Base-by-base conservation (phyloP, 2,113 vertebrate genomes). In the Pseudopipra pipra region DNA sequence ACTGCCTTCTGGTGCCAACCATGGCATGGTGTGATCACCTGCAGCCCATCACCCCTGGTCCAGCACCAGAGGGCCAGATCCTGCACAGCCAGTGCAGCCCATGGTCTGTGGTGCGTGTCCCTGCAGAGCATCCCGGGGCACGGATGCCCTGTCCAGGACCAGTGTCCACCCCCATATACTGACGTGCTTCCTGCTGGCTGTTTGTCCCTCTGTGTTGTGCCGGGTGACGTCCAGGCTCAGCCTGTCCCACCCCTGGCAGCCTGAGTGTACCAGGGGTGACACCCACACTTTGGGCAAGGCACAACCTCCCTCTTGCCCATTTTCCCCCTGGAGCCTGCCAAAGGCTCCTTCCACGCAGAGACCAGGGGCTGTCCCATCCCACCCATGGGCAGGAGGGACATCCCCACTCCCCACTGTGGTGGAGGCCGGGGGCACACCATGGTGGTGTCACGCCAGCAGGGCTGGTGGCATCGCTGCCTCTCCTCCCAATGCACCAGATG, bases 401-500 rank as follows among this genome's bases (percentile, higher is more conserved):
- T 8, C 72, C 66, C 16, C 4, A 2, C 12, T 25, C 41, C 39
- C 55, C 2, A 0, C 21, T 39, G 39, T 30, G 14, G 8, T 13
- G 43, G 59, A 8, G 52, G 14, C 43, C 31, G 8, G 28, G 27
- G 63, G n/a, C 37, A n/a, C 31, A 5, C 25, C 43, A 2, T 0
- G 15, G 2, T 49, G 46, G 21, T 67, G 63, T 62, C 41, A 20
- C 33, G 47, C 21, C 30, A 25, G 24, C 43, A 6, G 6, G 31
- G 11, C 9, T 73, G 35, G 31, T 18, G 51, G 22, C 19, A 9
- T 54, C 24, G 4, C 46, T 21, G n/a, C 70, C 35, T 65, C 31
- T 44, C 44, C 61, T 8, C 7, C 1, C 54, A 59, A 5, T 1
- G 11, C n/a, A 31, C 13, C 0, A 0, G 43, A 28, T 4, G 6